Evolutionary conservation across 2,113 vertebrate genomes (phyloP), one percentile per base, ranked within the genome.

Genomic region (Gobius niger): DNA sequence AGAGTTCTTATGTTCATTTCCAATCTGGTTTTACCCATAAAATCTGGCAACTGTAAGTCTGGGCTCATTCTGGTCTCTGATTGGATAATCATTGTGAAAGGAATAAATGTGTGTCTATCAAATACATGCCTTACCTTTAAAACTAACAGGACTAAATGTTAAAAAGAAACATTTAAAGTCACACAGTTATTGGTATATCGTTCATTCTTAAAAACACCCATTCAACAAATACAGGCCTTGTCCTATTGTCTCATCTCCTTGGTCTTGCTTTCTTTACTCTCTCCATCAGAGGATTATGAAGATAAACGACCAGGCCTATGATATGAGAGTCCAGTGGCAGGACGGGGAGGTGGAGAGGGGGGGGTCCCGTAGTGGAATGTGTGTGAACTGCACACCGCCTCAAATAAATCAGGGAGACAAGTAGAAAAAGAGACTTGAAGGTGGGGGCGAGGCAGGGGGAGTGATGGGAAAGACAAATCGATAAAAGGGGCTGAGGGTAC

Each of bases 321-420:
- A 88, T 85, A 90, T 82, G 81, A 86, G 84, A 76, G 82, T 77
- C 73, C 77, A 76, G 80, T 85, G 82, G 81, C 77, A 68, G 76
- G 75, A 44, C 16, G 40, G 47, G 72, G 4, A 34, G 63, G 16
- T 47, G 53, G 61, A 4, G 12, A 63, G 62, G 68, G 52, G 49
- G 72, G 24, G 24, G 47, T 54, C 63, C 78, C 82, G 69, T 72
- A 81, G 80, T 84, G 88, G 90, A 90, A 90, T 90, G 90, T 83
- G 89, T 90, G 85, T 90, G 87, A 91, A 91, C 86, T 85, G 76
- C 85, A 84, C 82, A 82, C 86, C 49, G 83, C 81, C 81, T 79
- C 76, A 50, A 67, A 91, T 90, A 90, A 91, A 89, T 91, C 88
- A 87, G 70, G 18, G 69, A 76, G 81, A 87, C 80, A 86, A 82